Base-by-base conservation (phyloP, 2,888 invertebrate species). In the Laspeyria flexula region DNA sequence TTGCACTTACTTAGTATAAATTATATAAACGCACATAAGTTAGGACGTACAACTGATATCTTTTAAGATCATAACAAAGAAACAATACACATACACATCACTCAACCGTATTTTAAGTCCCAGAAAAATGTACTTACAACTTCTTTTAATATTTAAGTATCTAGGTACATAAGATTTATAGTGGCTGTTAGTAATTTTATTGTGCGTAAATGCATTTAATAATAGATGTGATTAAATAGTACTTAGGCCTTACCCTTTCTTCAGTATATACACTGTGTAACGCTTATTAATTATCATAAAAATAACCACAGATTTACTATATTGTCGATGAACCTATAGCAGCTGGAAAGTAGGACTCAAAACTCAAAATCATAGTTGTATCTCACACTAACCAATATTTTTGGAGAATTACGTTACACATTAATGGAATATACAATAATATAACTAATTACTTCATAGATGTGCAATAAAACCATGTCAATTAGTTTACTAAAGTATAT, bases 151-250 rank as follows among this genome's bases (percentile, higher is more conserved):
- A 21, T 25, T 59, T 59, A 65, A 52, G 52, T 65, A 33, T 25
- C 11, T 33, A 56, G 57, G 35, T 56, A 56, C n/a, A n/a, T n/a
- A n/a, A n/a, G n/a, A 43, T 16, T 21, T 65, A 53, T 16, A 47
- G 40, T 55, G 39, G 37, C 18, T 37, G 21, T 38, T 42, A 37
- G 29, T 40, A 39, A 23, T 48, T 34, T 15, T 48, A 25, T 49
- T 63, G 49, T 65, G 62, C 62, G 49, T 50, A 40, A 7, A 49
- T 60, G 56, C 43, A 27, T 61, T 43, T 45, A 38, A 46, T 65
- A 55, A 10, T 44, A 47, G 12, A 40, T 15, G 40, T 44, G 29
- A 18, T 43, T 21, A 12, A 18, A 21, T 47, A 25, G 41, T 43
- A 41, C 30, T 30, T 52, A 16, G 31, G 51, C 31, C 43, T 23